Percentiles rank a stretch among this genome's conserved stretches.
These are phyloP conservation scores for Pantelozetes paolii DNA, from an alignment of 2,888 invertebrate genomes.

Conservation along the genomic window DNA sequence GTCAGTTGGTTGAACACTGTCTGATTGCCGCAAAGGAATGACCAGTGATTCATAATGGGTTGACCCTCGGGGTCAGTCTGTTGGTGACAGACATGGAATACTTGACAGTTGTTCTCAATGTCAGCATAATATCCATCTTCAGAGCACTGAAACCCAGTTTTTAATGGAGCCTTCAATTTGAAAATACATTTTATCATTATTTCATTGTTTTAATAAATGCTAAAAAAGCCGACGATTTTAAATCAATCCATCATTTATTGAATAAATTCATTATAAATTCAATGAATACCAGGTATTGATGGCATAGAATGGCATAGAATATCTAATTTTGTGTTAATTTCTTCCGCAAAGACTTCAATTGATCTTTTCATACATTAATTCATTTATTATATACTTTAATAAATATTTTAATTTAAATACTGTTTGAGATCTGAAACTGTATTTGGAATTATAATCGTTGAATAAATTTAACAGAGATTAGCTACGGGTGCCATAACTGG, in stretches of 20 bases:
- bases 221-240: background rate
- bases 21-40: constrained; percentile 47
- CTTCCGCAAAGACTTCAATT: no score
- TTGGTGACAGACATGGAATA: constrained; percentile 47
- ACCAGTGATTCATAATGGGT: constrained; percentile 41
- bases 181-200: background rate
- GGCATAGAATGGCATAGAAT: no score
- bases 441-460: background rate
- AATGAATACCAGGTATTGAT: no score
- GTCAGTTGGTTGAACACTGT: constrained; percentile 49
- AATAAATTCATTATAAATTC: background rate
- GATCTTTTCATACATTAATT: no score
- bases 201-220: background rate
- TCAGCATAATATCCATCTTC: constrained; percentile 48
- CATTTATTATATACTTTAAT: no score
- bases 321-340: no score
- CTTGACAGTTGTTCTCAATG: constrained; percentile 46
- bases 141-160: constrained; percentile 14
- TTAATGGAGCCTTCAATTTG: constrained; percentile 1
- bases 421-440: background rate
- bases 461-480: background rate
- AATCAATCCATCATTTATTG: background rate
- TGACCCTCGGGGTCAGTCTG: constrained; percentile 40
- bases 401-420: background rate
- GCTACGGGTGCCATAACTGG: no score